Conservation (phyloP, 2,113 vertebrate species). For the Protomyctophum bolini region DNA sequence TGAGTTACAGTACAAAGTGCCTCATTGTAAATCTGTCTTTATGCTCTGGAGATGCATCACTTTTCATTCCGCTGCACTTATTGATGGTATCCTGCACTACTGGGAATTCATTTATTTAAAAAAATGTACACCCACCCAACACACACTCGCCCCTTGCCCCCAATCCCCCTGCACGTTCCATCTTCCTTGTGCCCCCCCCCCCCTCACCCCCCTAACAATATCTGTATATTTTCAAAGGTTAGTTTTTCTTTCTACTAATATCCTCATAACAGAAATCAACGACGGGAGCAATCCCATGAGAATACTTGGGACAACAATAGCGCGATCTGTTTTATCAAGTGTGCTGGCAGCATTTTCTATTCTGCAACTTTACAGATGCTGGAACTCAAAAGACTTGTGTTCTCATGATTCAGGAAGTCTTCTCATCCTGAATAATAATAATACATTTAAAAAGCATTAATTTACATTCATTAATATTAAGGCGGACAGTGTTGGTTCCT, state of each 20-base stretch:
- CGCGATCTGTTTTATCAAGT: slow-evolving; percentile 31
- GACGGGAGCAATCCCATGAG: slow-evolving; percentile 13
- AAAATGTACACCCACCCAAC: neutral
- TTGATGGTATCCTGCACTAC: neutral
- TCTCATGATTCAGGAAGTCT: slow-evolving; percentile 57
- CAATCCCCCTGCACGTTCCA: neutral
- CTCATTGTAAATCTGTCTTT: neutral
- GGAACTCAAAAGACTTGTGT: slow-evolving; percentile 52
- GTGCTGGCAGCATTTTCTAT: slow-evolving; percentile 58
- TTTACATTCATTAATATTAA: slow-evolving; percentile 79
- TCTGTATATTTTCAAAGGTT: no score
- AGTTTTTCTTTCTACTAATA: no score
- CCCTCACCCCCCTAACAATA: no score
- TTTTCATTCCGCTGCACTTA: neutral
- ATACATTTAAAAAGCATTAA: slow-evolving; percentile 60
- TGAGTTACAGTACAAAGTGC: slow-evolving; percentile 9
- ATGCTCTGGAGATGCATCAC: neutral
- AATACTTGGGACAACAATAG: slow-evolving; percentile 13
- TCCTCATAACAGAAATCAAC: neutral
- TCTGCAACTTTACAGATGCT: slow-evolving; percentile 47
- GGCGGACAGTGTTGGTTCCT: slow-evolving; percentile 50
- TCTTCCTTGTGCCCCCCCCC: neutral
- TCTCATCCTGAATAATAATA: slow-evolving; percentile 63
- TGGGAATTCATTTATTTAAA: slow-evolving; percentile 7
- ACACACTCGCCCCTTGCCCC: neutral